Evolutionary conservation across 2,113 vertebrate species (phyloP).

Genomic region (Phalacrocorax carbo): DNA sequence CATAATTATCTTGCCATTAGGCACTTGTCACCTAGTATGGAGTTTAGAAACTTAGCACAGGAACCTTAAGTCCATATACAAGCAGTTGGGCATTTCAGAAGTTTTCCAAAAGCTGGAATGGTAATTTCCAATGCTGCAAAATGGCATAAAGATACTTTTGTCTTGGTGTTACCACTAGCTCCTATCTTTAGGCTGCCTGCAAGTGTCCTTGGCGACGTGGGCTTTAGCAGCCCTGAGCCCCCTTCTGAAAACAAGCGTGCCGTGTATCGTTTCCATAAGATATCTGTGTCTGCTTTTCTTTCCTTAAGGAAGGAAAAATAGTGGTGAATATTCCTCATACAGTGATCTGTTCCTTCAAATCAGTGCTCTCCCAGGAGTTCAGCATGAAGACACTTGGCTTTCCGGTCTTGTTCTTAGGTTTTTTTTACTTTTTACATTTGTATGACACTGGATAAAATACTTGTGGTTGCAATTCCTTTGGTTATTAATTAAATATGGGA

Average conservation of each 20-base stretch:
- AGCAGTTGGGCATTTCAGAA: accelerated
- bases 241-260: not conserved
- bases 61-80: not conserved
- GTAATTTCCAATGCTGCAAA: not conserved
- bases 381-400: not conserved
- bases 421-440: not conserved
- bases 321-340: not conserved
- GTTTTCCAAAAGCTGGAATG: not conserved
- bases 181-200: not conserved
- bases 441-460: not conserved
- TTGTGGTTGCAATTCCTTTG: not conserved
- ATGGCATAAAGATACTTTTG: not conserved
- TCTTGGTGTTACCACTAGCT: not conserved
- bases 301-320: not conserved
- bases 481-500: not conserved
- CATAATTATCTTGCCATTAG: not conserved
- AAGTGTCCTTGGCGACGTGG: not conserved
- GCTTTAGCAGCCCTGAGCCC: not conserved
- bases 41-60: not conserved
- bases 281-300: not conserved
- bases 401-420: not conserved
- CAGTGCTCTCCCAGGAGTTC: not conserved
- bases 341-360: not conserved
- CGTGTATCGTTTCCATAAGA: not conserved
- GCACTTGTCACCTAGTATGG: not conserved